A percentile compares a stretch with the other conserved stretches of the same genome.
Evolutionary conservation across 2,113 vertebrate genomes (phyloP).

Genomic region (Ageneiosus marmoratus): DNA sequence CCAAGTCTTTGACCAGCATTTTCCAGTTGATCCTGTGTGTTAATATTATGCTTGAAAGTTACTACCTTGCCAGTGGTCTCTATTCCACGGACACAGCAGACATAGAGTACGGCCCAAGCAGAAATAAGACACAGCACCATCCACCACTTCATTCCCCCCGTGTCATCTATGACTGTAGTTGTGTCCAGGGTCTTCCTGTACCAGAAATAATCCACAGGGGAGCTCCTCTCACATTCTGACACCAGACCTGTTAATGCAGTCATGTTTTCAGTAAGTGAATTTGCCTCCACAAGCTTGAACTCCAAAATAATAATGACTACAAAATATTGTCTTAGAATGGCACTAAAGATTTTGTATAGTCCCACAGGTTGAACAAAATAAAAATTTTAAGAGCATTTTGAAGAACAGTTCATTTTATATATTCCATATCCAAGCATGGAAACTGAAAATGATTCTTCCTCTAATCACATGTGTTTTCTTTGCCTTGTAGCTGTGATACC

Average conservation of each 20-base stretch:
- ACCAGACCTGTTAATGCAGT: conserved; percentile 64
- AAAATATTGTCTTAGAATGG: neutral
- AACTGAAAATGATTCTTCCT: neutral
- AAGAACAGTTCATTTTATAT: neutral
- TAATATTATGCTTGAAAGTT: neutral
- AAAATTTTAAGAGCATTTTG: neutral
- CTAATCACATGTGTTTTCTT: neutral
- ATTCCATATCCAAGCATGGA: neutral
- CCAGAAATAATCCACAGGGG: conserved; percentile 89
- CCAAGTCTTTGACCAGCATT: neutral
- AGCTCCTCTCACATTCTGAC: conserved; percentile 82
- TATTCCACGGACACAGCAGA: conserved; percentile 86
- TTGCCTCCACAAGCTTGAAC: neutral
- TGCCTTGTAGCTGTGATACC: conserved; percentile 63
- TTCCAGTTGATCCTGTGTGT: neutral
- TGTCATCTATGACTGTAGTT: conserved; percentile 71
- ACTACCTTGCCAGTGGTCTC: conserved; percentile 92
- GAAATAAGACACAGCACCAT: conserved; percentile 78
- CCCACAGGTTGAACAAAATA: neutral
- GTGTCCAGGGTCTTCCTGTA: conserved; percentile 87
- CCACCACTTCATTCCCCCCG: conserved; percentile 85
- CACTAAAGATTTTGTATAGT: neutral
- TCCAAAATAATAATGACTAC: neutral
- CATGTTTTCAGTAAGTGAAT: neutral
- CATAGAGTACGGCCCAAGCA: conserved; percentile 82